Evolutionary conservation across 2,888 invertebrate species (phyloP).

Genomic region (Limnephilus rhombicus): DNA sequence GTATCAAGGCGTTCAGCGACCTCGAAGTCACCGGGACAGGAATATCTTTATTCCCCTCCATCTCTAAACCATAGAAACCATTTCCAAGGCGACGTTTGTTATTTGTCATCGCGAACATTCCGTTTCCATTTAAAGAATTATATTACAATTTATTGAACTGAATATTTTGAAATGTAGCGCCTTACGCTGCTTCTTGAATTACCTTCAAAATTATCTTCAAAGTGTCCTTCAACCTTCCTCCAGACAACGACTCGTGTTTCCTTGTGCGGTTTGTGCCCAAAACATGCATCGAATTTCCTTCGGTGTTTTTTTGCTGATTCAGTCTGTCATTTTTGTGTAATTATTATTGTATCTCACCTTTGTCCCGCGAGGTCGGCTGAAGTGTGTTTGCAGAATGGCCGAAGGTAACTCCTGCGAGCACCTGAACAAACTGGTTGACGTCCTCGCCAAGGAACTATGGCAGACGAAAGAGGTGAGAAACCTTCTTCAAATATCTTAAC

Average conservation of each 20-base stretch:
- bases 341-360: conserved; percentile 47
- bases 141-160: not conserved
- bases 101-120: conserved; percentile 42
- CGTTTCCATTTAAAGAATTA: conserved; percentile 4
- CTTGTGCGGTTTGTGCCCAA: conserved; percentile 16
- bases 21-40: not conserved
- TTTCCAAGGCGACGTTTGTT: conserved; percentile 11
- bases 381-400: conserved; percentile 44
- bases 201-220: not conserved
- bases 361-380: conserved; percentile 36
- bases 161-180: conserved; percentile 47
- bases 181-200: not conserved
- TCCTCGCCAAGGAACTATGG: conserved; percentile 74
- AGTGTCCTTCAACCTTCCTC: not conserved
- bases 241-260: conserved; percentile 6
- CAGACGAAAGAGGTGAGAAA: conserved; percentile 74
- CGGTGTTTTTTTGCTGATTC: conserved; percentile 62
- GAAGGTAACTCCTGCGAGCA: conserved; percentile 73
- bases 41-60: not conserved
- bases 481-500: conserved; percentile 44
- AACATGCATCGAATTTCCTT: conserved; percentile 43
- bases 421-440: conserved; percentile 74
- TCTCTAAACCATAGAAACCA: conserved; percentile 30
- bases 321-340: conserved; percentile 52
- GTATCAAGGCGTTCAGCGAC: no score